phyloP scores from a whole-genome alignment of 2,797 vertebrate genomes.

The Hemibagrus guttatus region DNA sequence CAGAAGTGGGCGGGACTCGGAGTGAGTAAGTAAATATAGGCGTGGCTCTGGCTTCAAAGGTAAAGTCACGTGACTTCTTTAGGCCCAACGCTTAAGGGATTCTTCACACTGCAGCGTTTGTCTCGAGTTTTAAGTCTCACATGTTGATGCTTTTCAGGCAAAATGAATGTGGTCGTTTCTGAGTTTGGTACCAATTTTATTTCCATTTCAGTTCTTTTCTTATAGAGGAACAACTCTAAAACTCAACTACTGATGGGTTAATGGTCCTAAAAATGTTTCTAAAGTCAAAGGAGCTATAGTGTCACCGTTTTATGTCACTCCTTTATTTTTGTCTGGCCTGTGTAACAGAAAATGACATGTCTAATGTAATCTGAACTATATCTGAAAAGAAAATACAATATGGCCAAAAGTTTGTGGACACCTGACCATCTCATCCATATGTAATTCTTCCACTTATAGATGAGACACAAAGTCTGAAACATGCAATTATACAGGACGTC shows the following conservation, averaged over 20 bases:
- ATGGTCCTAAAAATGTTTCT: background rate
- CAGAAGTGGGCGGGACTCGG: slow-evolving; percentile 4
- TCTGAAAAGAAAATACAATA: too few relatives aligned
- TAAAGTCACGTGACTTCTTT: slow-evolving; percentile 44
- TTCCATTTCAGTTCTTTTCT: background rate
- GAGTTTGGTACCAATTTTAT: background rate
- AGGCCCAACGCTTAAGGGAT: background rate
- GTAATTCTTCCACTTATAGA: too few relatives aligned
- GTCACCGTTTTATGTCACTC: background rate
- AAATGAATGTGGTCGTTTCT: too few relatives aligned
- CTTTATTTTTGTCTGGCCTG: background rate
- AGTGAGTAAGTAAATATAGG: slow-evolving; percentile 48
- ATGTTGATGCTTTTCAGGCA: background rate
- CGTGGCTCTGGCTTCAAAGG: slow-evolving; percentile 39
- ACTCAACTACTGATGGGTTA: too few relatives aligned
- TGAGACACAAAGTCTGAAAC: background rate
- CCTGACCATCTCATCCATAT: too few relatives aligned
- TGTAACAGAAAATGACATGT: background rate
- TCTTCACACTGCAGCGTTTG: background rate
- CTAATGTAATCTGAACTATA: background rate
- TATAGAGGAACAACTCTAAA: background rate
- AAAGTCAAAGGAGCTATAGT: background rate
- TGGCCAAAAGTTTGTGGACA: too few relatives aligned
- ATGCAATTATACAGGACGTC: background rate
- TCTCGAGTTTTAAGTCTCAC: background rate